Percentiles rank a stretch among this genome's conserved stretches.
Evolutionary conservation across 2,113 vertebrate genomes (phyloP).

Genomic region (Labeo catla): DNA sequence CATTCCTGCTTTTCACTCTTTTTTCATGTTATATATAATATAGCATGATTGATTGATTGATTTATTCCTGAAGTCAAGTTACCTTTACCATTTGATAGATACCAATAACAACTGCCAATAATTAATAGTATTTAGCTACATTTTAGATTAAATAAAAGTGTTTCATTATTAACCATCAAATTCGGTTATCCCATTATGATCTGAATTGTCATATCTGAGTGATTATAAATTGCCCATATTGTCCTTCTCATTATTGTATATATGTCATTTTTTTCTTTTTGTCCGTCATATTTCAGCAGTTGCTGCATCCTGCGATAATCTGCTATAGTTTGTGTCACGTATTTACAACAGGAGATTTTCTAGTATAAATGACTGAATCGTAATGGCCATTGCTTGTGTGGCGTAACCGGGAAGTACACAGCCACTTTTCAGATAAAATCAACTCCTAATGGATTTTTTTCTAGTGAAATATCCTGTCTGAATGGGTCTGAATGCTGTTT

Average conservation of each 20-base stretch:
- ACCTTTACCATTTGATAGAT: too few relatives aligned
- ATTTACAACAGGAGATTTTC: not conserved
- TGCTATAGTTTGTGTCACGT: conserved; percentile 56
- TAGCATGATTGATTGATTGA: too few relatives aligned
- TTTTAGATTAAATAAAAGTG: too few relatives aligned
- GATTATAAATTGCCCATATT: too few relatives aligned
- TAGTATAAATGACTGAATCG: not conserved
- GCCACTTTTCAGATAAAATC: not conserved
- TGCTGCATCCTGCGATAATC: not conserved
- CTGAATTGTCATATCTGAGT: too few relatives aligned
- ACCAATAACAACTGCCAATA: too few relatives aligned
- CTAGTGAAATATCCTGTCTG: not conserved
- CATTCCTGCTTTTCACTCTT: not conserved
- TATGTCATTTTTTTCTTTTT: not conserved
- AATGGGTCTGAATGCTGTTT: not conserved
- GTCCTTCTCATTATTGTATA: not conserved
- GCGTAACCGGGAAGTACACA: not conserved
- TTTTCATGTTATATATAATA: too few relatives aligned
- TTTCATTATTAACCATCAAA: too few relatives aligned
- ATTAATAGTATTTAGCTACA: too few relatives aligned
- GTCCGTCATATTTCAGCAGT: not conserved
- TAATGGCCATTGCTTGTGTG: not conserved
- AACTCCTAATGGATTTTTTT: not conserved
- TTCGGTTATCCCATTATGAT: too few relatives aligned
- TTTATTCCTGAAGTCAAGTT: too few relatives aligned